Evolutionary conservation across 2,113 vertebrate species (phyloP).

Genomic region (Lepisosteus oculatus): DNA sequence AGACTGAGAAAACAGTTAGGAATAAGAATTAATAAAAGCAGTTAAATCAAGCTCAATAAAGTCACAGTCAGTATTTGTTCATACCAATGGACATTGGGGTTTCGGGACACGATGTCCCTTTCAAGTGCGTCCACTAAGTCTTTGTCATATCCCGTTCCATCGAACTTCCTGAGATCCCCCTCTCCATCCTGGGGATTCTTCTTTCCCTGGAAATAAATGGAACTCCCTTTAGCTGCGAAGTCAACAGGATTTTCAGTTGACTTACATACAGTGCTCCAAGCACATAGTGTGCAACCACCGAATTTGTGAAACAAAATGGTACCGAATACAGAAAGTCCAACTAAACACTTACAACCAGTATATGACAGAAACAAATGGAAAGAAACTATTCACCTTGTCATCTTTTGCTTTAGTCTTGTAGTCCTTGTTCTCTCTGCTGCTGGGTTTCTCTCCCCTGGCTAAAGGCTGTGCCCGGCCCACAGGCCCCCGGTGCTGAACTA

Average conservation of each 20-base stretch:
- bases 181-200: slow-evolving; percentile 75
- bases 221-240: too few relatives aligned
- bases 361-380: too few relatives aligned
- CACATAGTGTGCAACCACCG: too few relatives aligned
- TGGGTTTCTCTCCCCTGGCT: slow-evolving; percentile 68
- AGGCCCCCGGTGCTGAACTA: slow-evolving; percentile 72
- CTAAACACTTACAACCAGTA: too few relatives aligned
- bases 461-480: slow-evolving; percentile 66
- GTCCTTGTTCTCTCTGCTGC: slow-evolving; percentile 66
- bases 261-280: too few relatives aligned
- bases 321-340: too few relatives aligned
- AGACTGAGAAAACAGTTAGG: too few relatives aligned
- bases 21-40: too few relatives aligned
- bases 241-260: too few relatives aligned
- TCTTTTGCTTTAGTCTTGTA: slow-evolving; percentile 72
- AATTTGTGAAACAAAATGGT: too few relatives aligned
- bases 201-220: slow-evolving; percentile 63
- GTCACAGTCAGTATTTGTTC: background rate
- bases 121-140: slow-evolving; percentile 89
- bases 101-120: slow-evolving; percentile 94
- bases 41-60: too few relatives aligned
- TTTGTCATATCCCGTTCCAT: slow-evolving; percentile 83
- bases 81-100: slow-evolving; percentile 93
- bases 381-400: slow-evolving; percentile 71
- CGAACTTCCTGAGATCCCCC: slow-evolving; percentile 84